Base-by-base conservation (phyloP, 2,113 vertebrate genomes). In the Pyrgilauda ruficollis region DNA sequence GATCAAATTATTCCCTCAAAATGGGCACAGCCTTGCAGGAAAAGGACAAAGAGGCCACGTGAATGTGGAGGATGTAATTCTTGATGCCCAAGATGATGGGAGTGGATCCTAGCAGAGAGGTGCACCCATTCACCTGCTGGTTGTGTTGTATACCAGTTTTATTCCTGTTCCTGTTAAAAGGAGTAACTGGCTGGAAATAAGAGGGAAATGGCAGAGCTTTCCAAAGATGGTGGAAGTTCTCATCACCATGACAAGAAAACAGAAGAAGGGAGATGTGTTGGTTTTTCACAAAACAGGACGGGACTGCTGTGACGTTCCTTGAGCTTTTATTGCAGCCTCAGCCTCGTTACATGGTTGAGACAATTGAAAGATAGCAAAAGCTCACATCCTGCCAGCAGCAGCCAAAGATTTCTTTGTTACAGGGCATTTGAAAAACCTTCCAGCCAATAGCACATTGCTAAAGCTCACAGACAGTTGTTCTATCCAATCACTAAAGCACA, bases 41-140 rank as follows among this genome's bases (percentile, higher is more conserved):
- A 6, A 44, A 56, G 55, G 44, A 64, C 24, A 23, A 43, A 52
- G 17, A 19, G 1, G 1, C 20, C 15, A 7, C 3, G 2, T 3
- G 20, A 17, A 16, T 67, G 6, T 15, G 11, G 30, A 70, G 24
- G 10, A 44, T 33, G 31, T 27, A 17, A 35, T 28, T 90, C 26
- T 35, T 78, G 9, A 21, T 20, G 17, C 46, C 41, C 20, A 18
- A 12, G 69, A 44, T 28, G 70, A 39, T 17, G 26, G 3, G 5
- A 55, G n/a, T 17, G 39, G 61, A 35, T 35, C 15, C 21, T 24
- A 17, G 27, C 61, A 91, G 30, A n/a, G 15, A 78, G n/a, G n/a
- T 0, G 3, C 43, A 56, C 19, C 30, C 39, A 6, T 37, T 37
- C 19, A 15, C 21, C 26, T 64, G 33, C 59, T 21, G 6, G 7